Conservation (phyloP, 64 coral and sea anemone species). For the Cladopsammia gracilis region DNA sequence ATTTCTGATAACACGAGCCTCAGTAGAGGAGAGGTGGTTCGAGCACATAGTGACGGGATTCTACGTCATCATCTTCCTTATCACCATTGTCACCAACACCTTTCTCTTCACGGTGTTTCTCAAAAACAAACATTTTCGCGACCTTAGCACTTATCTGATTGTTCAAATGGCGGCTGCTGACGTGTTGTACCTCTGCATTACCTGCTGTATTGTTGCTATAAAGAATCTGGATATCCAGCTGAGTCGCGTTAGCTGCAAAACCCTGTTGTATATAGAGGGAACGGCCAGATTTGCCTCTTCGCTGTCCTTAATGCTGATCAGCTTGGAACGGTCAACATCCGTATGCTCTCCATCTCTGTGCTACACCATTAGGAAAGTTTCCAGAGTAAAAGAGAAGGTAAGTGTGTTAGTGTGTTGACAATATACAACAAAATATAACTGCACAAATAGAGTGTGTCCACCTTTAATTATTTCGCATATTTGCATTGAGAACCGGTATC, state of each 20-base stretch:
- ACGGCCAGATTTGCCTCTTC: conserved; percentile 25
- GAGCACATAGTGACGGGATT: conserved; percentile 2
- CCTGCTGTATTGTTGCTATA: not conserved
- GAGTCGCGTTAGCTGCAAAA: not conserved
- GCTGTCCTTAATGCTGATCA: conserved; percentile 20
- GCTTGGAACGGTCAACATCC: not conserved
- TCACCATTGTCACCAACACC: conserved; percentile 9
- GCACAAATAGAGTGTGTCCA: too few relatives aligned
- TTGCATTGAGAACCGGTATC: too few relatives aligned
- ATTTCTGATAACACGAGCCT: not conserved
- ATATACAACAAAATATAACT: too few relatives aligned
- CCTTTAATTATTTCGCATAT: too few relatives aligned
- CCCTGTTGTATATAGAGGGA: conserved; percentile 9
- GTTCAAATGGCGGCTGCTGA: conserved; percentile 26
- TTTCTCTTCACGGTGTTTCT: conserved; percentile 28
- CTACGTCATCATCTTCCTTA: not conserved
- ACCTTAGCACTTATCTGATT: conserved; percentile 29
- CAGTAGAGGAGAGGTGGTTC: conserved; percentile 1
- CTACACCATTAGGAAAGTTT: conserved; percentile 21
- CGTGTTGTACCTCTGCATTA: not conserved
- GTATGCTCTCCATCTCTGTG: conserved; percentile 19
- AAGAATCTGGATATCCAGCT: conserved; percentile 18
- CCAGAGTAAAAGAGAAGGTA: conserved; percentile 13
- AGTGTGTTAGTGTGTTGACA: not conserved
- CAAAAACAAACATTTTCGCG: conserved; percentile 15